These are phyloP conservation scores for Mimachlamys varia DNA, from an alignment of 2,888 invertebrate species.

Conservation along the genomic window DNA sequence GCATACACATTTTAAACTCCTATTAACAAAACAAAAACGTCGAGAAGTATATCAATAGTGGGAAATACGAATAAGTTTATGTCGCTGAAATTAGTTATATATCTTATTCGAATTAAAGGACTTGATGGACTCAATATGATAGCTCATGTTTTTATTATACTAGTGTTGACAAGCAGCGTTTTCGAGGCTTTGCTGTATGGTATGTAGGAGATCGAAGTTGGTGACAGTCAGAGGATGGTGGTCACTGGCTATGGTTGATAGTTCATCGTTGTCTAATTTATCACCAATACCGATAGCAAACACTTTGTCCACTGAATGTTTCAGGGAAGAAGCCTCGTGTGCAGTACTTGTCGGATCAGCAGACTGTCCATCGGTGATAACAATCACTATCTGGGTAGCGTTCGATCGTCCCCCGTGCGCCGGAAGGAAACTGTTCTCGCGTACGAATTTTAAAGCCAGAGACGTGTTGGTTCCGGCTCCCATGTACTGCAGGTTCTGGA, in stretches of 20 bases:
- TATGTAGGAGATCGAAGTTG: conserved; percentile 57
- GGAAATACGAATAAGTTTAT: no score
- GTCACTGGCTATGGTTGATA: conserved; percentile 55
- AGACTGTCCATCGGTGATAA: conserved; percentile 67
- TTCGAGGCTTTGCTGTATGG: conserved; percentile 56
- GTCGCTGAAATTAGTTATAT: no score
- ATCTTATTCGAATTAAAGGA: no score
- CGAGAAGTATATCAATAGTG: no score
- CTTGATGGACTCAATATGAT: neutral
- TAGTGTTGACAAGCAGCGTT: conserved; percentile 54
- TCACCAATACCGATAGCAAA: conserved; percentile 61
- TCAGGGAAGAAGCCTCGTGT: conserved; percentile 53
- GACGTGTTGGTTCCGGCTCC: conserved; percentile 64
- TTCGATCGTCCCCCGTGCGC: conserved; percentile 54
- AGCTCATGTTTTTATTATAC: neutral
- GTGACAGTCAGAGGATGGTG: conserved; percentile 53
- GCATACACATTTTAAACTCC: no score
- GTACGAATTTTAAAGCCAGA: conserved; percentile 57
- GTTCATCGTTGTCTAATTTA: conserved; percentile 53
- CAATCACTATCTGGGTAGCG: conserved; percentile 63
- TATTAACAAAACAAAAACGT: no score
- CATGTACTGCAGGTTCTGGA: conserved; percentile 58
- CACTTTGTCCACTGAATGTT: conserved; percentile 50
- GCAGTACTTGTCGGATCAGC: conserved; percentile 54
- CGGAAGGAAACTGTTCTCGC: conserved; percentile 51